Evolutionary conservation across 92 coral and sea anemone genomes (phyloP), one percentile per base, ranked within the genome.

Genomic region (Micromussa lordhowensis): DNA sequence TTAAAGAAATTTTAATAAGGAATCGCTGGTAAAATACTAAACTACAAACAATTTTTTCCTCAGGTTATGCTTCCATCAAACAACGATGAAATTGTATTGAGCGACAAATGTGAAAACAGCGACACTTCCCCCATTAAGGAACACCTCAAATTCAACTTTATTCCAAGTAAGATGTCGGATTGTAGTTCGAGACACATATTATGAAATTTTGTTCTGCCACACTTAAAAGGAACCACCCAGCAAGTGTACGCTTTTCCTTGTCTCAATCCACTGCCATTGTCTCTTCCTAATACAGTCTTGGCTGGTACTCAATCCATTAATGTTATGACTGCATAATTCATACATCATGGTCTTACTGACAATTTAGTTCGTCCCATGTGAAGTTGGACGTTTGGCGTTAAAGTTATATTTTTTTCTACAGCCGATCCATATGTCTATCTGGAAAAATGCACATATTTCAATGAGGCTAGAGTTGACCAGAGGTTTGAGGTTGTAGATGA

Each of bases 401-500:
- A 18, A 22, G 28, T 55, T 54, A 11, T 32, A 10, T 35, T 13
- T 40, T 85, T 68, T 24, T 26, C 84, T 89, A 29, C 80, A 87
- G 99, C 96, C 78, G 96, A 94, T 87, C 93, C 96, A 2, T 90
- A 88, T 84, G 81, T 97, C 55, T 92, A 71, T 16, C 75, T 95
- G 87, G 86, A 81, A 66, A 92, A 82, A 68, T 97, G 99, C 68
- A 83, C 91, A 30, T 91, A 94, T 87, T 97, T 97, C 86, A 97
- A 96, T 75, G 83, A 94, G 59, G 96, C 97, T 63, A 92, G 94
- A 15, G 84, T 97, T 48, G 92, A 94, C 85, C 99, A 97, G 91
- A 89, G 99, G 70, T 97, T 96, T 88, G 99, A 97, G 55, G 96
- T 97, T 24, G 92, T 87, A 84, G 91, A 95, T 74, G 99, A 97